phyloP scores from a whole-genome alignment of 2,113 vertebrate genomes.

The Sorex fumeus region DNA sequence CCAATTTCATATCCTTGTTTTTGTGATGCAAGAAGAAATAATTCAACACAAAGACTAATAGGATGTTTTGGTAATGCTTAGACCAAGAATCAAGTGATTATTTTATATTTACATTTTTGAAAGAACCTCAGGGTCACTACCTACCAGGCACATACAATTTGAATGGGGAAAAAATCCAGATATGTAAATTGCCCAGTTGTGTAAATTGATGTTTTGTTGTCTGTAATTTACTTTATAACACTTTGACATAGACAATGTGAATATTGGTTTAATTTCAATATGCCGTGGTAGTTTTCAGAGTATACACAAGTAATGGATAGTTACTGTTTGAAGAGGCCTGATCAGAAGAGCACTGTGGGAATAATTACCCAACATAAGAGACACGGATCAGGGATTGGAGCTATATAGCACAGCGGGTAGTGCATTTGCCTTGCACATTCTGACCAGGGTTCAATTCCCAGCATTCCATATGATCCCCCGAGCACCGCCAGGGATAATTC shows the following conservation, averaged over 20 bases:
- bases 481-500: too few species aligned
- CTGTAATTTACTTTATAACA: neutral
- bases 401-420: too few species aligned
- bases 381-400: too few species aligned
- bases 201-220: neutral
- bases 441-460: too few species aligned
- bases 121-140: neutral
- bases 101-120: constrained; percentile 21
- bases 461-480: too few species aligned
- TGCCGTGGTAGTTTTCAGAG: neutral
- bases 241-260: neutral
- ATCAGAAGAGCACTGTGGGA: neutral
- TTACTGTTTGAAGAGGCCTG: neutral
- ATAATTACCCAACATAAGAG: neutral
- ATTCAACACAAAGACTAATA: neutral
- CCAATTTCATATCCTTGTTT: neutral
- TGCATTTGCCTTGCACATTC: too few species aligned
- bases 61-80: constrained; percentile 21
- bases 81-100: neutral
- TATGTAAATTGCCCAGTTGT: neutral
- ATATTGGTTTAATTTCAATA: neutral
- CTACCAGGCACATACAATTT: neutral
- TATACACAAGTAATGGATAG: neutral
- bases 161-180: neutral
- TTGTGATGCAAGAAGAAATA: constrained; percentile 45